Conservation (phyloP, 2,797 vertebrate species). For the Zenarchopterus dispar region DNA sequence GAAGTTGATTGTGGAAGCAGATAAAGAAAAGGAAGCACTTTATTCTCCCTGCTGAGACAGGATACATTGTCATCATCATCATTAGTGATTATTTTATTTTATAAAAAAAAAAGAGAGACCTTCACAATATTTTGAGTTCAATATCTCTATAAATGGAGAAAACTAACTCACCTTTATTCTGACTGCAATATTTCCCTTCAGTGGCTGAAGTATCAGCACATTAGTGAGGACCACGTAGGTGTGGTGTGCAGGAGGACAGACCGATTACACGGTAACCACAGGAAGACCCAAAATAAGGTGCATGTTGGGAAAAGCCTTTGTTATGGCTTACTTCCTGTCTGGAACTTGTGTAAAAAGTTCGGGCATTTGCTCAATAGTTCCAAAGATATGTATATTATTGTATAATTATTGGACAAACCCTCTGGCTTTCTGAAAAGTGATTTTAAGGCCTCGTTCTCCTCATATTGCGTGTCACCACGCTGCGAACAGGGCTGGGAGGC, state of each 20-base stretch:
- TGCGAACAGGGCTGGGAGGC: no score
- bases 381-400: no score
- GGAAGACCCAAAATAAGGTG: not conserved
- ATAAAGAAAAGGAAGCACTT: conserved; percentile 38
- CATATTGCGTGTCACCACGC: no score
- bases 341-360: no score
- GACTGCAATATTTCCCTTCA: conserved; percentile 17
- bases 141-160: conserved; percentile 16
- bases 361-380: no score
- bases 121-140: not conserved
- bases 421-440: no score
- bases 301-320: not conserved
- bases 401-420: no score
- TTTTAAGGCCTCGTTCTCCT: no score
- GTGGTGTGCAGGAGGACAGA: not conserved
- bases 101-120: no score
- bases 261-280: conserved; percentile 7
- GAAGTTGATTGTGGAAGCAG: conserved; percentile 7
- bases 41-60: conserved; percentile 29
- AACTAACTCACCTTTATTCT: not conserved
- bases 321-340: not conserved
- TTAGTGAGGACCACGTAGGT: conserved; percentile 8
- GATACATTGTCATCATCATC: conserved; percentile 20
- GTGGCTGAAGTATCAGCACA: not conserved
- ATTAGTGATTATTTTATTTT: conserved; percentile 24